A percentile compares a stretch with the other conserved stretches of the same genome.
Evolutionary conservation across 2,797 vertebrate species (phyloP).

Genomic region (Dicrostonyx torquatus): DNA sequence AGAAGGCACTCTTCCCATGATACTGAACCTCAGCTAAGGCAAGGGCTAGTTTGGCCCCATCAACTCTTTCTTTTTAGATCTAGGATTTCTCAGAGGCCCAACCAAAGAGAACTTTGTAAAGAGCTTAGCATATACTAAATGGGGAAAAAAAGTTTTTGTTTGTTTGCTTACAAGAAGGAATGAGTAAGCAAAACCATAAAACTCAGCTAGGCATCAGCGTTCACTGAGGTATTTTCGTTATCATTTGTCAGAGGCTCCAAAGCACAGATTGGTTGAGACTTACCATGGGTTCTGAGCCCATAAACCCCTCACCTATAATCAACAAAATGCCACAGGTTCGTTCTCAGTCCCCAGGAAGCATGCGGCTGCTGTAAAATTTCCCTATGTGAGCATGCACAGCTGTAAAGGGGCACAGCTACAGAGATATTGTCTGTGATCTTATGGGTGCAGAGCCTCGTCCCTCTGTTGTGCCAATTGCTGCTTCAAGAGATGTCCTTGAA

Average conservation of each 20-base stretch:
- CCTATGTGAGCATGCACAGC: background rate
- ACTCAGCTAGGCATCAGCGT: background rate
- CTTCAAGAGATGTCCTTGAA: slow-evolving; percentile 72
- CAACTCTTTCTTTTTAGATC: background rate
- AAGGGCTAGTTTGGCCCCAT: accelerated
- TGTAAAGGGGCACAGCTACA: background rate
- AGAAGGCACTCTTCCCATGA: accelerated
- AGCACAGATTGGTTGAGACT: background rate
- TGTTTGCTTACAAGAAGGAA: background rate
- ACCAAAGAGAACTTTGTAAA: background rate
- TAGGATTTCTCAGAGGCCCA: background rate
- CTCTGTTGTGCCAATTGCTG: slow-evolving; percentile 5
- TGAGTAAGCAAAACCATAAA: background rate
- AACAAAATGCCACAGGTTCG: background rate
- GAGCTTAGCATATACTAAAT: background rate
- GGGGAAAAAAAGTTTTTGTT: background rate
- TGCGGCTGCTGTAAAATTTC: background rate
- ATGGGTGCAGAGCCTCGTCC: background rate
- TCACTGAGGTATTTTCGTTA: background rate
- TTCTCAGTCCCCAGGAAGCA: background rate
- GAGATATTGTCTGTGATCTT: background rate
- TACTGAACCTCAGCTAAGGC: too few species aligned
- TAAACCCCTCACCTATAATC: background rate
- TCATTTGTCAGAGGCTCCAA: background rate
- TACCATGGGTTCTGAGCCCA: background rate